These are phyloP conservation scores for Meandrusa payeni DNA, from an alignment of 2,888 invertebrate species.

Conservation along the genomic window DNA sequence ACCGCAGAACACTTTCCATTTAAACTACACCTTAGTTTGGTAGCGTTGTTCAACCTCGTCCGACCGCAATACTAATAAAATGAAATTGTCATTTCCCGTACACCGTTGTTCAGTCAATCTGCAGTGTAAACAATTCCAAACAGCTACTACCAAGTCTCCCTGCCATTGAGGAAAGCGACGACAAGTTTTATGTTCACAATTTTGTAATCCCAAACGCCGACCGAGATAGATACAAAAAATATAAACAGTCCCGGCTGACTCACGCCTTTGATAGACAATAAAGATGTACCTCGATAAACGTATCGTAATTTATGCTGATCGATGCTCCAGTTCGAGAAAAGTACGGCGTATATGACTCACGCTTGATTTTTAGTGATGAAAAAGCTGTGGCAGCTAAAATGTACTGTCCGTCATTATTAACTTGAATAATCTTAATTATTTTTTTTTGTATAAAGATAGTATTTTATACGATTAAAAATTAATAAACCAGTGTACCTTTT, in stretches of 20 bases:
- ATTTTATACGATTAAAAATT: too few relatives aligned
- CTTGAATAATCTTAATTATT: too few relatives aligned
- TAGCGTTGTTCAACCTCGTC: conserved; percentile 10
- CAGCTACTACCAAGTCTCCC: conserved; percentile 1
- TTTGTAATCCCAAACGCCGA: conserved; percentile 1
- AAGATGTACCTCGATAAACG: conserved; percentile 10
- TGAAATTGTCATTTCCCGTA: conserved; percentile 24
- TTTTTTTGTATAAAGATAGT: too few relatives aligned
- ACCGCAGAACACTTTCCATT: not conserved
- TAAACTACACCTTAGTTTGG: conserved; percentile 4
- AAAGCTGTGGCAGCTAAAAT: too few relatives aligned
- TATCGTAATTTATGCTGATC: conserved; percentile 7
- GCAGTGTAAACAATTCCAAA: conserved; percentile 25
- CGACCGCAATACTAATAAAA: conserved; percentile 25
- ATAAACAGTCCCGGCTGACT: conserved; percentile 1
- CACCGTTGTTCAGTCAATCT: conserved; percentile 11
- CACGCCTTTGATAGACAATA: conserved; percentile 1
- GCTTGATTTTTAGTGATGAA: too few relatives aligned
- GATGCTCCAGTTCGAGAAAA: conserved; percentile 4
- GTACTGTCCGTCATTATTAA: too few relatives aligned
- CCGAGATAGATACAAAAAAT: not conserved
- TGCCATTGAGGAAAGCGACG: not conserved
- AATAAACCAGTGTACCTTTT: too few relatives aligned
- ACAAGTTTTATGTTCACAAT: conserved; percentile 10
- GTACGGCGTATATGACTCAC: conserved; percentile 1